Evolutionary conservation across 1,140 invertebrate species (phyloP).

Genomic region (Drosophila gunungcola): DNA sequence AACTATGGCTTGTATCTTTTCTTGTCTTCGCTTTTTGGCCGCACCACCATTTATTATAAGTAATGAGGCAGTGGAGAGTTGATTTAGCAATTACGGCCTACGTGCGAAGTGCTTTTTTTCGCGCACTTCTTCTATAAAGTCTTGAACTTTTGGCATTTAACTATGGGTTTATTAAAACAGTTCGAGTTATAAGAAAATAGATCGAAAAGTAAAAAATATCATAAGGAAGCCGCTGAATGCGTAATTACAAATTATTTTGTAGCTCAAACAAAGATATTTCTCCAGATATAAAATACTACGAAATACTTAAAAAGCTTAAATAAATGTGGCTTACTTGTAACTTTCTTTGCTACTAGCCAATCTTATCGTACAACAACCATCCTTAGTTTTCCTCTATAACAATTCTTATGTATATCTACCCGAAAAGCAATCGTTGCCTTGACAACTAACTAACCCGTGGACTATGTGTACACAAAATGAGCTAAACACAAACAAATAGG

Average conservation of each 20-base stretch:
- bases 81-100: conserved; percentile 75
- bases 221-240: background rate
- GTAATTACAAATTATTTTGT: background rate
- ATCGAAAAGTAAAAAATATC: background rate
- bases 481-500: conserved; percentile 29
- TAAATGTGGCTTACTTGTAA: conserved; percentile 6
- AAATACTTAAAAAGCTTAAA: background rate
- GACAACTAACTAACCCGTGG: conserved; percentile 23
- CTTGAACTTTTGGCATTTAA: conserved; percentile 67
- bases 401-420: conserved; percentile 9
- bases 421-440: conserved; percentile 18
- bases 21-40: conserved; percentile 37
- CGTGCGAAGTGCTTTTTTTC: conserved; percentile 46
- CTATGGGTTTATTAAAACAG: background rate
- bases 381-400: background rate
- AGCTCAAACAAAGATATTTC: background rate
- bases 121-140: conserved; percentile 25
- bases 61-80: conserved; percentile 67
- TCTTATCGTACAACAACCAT: conserved; percentile 39
- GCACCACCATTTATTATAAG: conserved; percentile 66
- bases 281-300: background rate
- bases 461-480: conserved; percentile 14
- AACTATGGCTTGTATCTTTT: conserved; percentile 52
- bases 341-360: conserved; percentile 14
- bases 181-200: background rate